Conservation (phyloP, 2,113 vertebrate genomes). For the Chlorocebus sabaeus region DNA sequence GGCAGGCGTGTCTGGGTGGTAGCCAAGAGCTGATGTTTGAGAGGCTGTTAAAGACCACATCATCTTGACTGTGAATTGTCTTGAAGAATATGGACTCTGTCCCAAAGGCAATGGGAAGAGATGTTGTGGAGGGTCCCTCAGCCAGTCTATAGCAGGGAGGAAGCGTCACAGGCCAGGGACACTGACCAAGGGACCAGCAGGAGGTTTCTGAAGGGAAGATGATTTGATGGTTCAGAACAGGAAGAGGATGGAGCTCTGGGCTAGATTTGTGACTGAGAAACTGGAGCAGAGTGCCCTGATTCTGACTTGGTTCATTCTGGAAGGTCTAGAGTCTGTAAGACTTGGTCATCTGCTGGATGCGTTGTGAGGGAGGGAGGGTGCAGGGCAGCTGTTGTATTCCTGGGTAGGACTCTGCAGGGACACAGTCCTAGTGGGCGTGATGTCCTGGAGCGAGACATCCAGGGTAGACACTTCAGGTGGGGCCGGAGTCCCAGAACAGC, state of each 20-base stretch:
- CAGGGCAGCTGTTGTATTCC: neutral
- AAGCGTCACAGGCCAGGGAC: neutral
- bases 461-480: neutral
- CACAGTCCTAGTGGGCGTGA: neutral
- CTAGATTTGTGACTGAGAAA: neutral
- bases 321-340: neutral
- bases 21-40: neutral
- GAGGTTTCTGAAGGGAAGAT: neutral
- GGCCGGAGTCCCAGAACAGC: neutral
- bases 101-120: neutral
- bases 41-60: neutral
- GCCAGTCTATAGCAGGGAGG: neutral
- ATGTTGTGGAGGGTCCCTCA: too few species aligned
- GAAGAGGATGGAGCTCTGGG: neutral
- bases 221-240: neutral
- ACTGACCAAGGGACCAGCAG: too few species aligned
- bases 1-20: neutral
- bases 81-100: neutral
- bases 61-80: neutral
- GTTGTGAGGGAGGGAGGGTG: neutral
- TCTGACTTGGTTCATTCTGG: neutral
- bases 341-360: neutral
- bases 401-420: neutral
- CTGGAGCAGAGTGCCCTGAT: too few species aligned
- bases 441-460: too few species aligned